Base-by-base conservation (phyloP, 2,888 invertebrate species). In the Atherix ibis region DNA sequence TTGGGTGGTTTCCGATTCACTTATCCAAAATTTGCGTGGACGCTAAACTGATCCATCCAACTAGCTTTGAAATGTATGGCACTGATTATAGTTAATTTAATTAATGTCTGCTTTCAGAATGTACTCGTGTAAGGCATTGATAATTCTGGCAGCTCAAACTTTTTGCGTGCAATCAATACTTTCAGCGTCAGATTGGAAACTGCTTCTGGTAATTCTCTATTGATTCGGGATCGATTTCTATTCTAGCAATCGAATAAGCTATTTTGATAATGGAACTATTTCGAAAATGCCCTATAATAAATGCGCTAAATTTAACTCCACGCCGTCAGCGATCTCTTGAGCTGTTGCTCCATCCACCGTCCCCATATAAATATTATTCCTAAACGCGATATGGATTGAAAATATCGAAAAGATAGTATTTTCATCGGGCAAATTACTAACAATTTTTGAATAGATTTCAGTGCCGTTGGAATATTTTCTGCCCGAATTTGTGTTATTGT, bases 321-420 rank as follows among this genome's bases (percentile, higher is more conserved):
- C 37, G 13, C n/a, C n/a, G n/a, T n/a, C n/a, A 12, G 62, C 50
- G 5, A 75, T 60, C 48, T 76, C 71, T 6, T 54, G 48, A 42
- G 67, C 63, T 0, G 76, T 75, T 4, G 51, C 38, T 2, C 70
- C 70, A 4, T 64, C 61, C 0, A 79, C n/a, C n/a, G n/a, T n/a
- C n/a, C 70, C 1, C 77, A 80, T 52, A 79, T 76, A 34, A 70
- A 71, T 3, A 81, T 58, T 44, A 79, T 66, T 1, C 72, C 71
- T n/a, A 37, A 81, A 50, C 0, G 75, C 70, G 39, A 78, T 48
- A 53, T 79, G 77, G 37, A 79, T 50, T 8, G 79, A 77, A 28
- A 79, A 56, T 1, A 80, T 79, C 0, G 80, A 81, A 19, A 79
- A n/a, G n/a, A n/a, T n/a, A n/a, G n/a, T n/a, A n/a, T n/a, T n/a